Conservation (phyloP, 2,888 invertebrate genomes). For the Sicus ferrugineus region DNA sequence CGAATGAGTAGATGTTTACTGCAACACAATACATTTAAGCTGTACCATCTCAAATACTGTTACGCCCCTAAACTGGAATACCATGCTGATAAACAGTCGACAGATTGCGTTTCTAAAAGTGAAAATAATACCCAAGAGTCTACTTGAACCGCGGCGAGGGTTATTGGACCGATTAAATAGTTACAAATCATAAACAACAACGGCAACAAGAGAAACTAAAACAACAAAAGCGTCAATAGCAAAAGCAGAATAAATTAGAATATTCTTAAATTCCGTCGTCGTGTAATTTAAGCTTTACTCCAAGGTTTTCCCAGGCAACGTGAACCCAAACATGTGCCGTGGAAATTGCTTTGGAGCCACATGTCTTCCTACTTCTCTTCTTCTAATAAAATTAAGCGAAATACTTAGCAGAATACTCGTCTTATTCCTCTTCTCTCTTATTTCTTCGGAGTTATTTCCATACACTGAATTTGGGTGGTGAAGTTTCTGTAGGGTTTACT, state of each 20-base stretch:
- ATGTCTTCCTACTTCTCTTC: background rate
- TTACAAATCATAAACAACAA: background rate
- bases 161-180: slow-evolving; percentile 7
- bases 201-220: background rate
- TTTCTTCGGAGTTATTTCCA: background rate
- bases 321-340: slow-evolving; percentile 10
- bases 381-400: background rate
- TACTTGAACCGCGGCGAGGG: background rate
- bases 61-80: background rate
- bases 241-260: background rate
- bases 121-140: slow-evolving; percentile 11
- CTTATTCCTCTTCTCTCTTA: background rate
- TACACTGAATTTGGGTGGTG: background rate
- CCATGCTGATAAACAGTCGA: background rate
- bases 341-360: background rate
- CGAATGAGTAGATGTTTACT: too few species aligned
- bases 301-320: background rate
- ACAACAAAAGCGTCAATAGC: background rate
- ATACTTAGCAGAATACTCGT: background rate
- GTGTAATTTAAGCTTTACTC: background rate
- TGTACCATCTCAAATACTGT: background rate
- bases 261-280: background rate
- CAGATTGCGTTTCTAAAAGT: background rate
- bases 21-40: too few species aligned
- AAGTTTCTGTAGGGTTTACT: background rate